A percentile compares a stretch with the other conserved stretches of the same genome.
phyloP scores from a whole-genome alignment of 37 sponge, comb jelly and placozoan genomes.

The Amphimedon queenslandica region DNA sequence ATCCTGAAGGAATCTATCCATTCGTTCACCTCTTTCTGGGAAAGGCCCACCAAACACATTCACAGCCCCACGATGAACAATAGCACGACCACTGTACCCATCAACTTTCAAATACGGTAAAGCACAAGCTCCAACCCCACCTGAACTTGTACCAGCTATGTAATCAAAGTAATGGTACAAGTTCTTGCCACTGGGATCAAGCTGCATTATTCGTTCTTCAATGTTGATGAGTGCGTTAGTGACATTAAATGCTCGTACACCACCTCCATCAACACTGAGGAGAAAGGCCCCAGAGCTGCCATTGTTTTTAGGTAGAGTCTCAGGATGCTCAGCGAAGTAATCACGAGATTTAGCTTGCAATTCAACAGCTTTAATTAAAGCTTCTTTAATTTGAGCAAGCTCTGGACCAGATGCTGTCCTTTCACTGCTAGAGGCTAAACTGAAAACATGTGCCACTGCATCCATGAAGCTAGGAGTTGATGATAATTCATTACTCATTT shows the following conservation, averaged over 20 bases:
- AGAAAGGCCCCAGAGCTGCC: slow-evolving; percentile 24
- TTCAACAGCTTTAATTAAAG: not conserved
- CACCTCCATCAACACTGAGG: slow-evolving; percentile 67
- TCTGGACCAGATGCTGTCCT: not conserved
- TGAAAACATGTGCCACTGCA: too few relatives aligned
- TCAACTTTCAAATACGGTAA: too few relatives aligned
- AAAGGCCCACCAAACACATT: too few relatives aligned
- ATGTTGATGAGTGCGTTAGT: slow-evolving; percentile 6
- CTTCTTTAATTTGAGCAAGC: not conserved
- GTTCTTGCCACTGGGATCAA: slow-evolving; percentile 7
- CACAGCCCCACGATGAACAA: too few relatives aligned
- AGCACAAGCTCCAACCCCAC: too few relatives aligned
- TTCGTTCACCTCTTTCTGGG: too few relatives aligned
- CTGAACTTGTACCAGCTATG: slow-evolving; percentile 65
- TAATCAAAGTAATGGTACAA: slow-evolving; percentile 46
- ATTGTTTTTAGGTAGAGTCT: not conserved
- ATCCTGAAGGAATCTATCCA: too few relatives aligned
- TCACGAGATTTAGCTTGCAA: not conserved
- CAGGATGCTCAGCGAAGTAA: not conserved
- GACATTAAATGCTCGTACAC: slow-evolving; percentile 42
- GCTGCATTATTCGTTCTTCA: slow-evolving; percentile 15
- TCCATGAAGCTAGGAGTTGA: too few relatives aligned
- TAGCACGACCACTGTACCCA: too few relatives aligned
- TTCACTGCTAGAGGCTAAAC: too few relatives aligned
- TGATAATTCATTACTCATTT: too few relatives aligned